These are phyloP conservation scores for Bungarus multicinctus DNA, from an alignment of 2,113 vertebrate species.

Conservation along the genomic window DNA sequence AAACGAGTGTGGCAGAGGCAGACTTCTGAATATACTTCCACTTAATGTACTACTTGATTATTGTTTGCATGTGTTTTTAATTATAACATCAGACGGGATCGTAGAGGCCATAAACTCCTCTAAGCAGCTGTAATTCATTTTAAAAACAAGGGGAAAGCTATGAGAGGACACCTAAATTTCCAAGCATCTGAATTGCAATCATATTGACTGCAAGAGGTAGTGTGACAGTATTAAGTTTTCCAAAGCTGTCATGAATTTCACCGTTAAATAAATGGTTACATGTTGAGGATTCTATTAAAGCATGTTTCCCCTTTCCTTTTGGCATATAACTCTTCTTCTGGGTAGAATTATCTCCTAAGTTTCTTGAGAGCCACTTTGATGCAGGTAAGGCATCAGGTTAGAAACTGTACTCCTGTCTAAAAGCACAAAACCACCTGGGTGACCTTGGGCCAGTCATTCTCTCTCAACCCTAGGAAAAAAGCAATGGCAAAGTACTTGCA, in stretches of 20 bases:
- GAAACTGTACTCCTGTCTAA: background rate
- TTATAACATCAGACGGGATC: background rate
- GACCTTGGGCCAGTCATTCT: background rate
- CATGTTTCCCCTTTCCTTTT: background rate
- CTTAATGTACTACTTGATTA: background rate
- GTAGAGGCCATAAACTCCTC: background rate
- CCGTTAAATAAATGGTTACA: background rate
- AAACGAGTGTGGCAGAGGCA: background rate
- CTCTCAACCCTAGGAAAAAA: background rate
- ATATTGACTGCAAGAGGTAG: background rate
- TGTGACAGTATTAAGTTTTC: background rate
- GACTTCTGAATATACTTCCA: background rate
- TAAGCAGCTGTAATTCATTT: background rate
- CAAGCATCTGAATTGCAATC: background rate
- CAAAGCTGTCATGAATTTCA: background rate
- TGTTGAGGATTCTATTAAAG: background rate
- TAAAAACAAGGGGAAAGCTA: background rate
- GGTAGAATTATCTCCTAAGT: slow-evolving; percentile 3
- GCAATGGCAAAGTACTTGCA: background rate
- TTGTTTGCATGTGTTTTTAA: background rate
- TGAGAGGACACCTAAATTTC: background rate
- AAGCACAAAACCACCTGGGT: background rate
- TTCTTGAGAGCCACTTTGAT: background rate
- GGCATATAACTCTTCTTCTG: background rate
- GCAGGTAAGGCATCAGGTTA: background rate